Evolutionary conservation across 2,888 invertebrate species (phyloP).

Genomic region (Fabriciana adippe): DNA sequence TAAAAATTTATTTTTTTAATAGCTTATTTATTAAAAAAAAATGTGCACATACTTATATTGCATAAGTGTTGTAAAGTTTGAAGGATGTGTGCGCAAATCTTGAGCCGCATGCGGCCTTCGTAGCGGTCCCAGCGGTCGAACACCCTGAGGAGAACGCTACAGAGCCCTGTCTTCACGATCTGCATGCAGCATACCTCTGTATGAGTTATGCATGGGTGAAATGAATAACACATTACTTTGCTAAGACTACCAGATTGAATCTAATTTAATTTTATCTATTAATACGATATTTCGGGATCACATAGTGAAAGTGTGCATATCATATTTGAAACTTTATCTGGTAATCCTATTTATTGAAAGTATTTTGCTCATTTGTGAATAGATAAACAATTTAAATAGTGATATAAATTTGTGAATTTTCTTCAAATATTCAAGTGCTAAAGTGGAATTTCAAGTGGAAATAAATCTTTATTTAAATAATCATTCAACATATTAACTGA

Average conservation of each 20-base stretch:
- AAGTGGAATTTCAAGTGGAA: not conserved
- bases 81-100: constrained; percentile 83
- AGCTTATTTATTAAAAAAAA: not conserved
- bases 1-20: constrained; percentile 1
- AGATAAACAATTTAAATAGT: constrained; percentile 3
- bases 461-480: no score
- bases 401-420: not conserved
- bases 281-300: not conserved
- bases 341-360: not conserved
- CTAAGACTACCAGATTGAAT: constrained; percentile 10
- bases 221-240: constrained; percentile 18
- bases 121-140: constrained; percentile 85
- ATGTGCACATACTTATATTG: constrained; percentile 80
- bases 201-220: constrained; percentile 72
- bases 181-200: constrained; percentile 85
- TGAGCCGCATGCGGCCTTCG: constrained; percentile 83
- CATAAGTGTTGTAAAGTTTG: constrained; percentile 84
- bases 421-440: constrained; percentile 1
- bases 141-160: constrained; percentile 80
- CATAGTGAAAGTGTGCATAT: not conserved
- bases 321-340: not conserved
- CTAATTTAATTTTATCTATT: not conserved
- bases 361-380: not conserved
- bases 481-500: not conserved
- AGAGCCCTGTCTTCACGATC: constrained; percentile 83